Evolutionary conservation across 2,797 vertebrate species (phyloP), one percentile per base, ranked within the genome.

Genomic region (Gambelia wislizenii): DNA sequence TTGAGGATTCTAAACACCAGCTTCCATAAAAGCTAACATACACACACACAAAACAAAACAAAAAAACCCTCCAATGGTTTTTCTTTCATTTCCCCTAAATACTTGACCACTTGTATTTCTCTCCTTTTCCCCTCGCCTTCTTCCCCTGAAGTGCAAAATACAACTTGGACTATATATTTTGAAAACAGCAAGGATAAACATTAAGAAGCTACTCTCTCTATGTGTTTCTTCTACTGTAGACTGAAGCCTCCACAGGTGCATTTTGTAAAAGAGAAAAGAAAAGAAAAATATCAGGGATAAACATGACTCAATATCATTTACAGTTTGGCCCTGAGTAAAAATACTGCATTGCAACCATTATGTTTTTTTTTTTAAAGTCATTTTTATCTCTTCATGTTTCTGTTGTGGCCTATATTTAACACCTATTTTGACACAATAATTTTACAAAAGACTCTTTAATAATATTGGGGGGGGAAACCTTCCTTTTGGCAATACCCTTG

Each of bases 391-490:
- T 47, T 47, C 42, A 79, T 3, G 33, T 72, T 72, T 39, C 10
- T 2, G 1, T 18, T 30, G 44, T 69, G 72, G 18, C 42, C 80
- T 85, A 59, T 36, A 80, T 59, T 56, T 85, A 72, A 89, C 64
- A 74, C 42, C 20, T 36, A 74, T 72, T 89, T 80, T 79, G 77
- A 87, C 52, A 56, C 27, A 82, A 44, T 27, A 59, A 81, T 67
- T 67, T 67, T 33, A 74, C 49, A 16, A 74, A 87, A 47, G 54
- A 49, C 10, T 59, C 67, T 87, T 87, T 52, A 27, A 33, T 30
- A 56, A 74, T 74, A 47, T 70, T 74, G 27, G 59, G 56, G 59
- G 27, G 30, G 30, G 30, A 33, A 33, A 30, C 9, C 67, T 9
- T 70, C 36, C 30, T 47, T 22, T 82, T 72, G 30, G 61, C 52